These are phyloP conservation scores for Acrocephalus kingi DNA, from an alignment of 2,113 vertebrate species.

Conservation along the genomic window DNA sequence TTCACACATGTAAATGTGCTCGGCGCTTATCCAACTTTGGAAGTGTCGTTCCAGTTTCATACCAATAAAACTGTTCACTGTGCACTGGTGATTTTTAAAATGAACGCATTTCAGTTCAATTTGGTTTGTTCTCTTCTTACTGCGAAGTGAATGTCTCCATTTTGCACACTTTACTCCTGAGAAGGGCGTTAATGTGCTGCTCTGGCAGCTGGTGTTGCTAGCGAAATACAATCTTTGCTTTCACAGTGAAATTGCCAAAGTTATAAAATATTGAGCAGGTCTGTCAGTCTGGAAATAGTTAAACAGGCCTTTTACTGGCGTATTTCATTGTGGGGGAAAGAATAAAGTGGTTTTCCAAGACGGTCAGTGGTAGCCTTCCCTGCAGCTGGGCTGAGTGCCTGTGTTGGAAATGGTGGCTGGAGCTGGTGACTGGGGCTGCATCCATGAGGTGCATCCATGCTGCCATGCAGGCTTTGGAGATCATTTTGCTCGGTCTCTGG, in stretches of 20 bases:
- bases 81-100: constrained; percentile 20
- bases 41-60: background rate
- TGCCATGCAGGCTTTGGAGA: background rate
- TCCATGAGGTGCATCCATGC: background rate
- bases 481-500: rapidly evolving
- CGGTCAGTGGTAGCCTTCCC: background rate
- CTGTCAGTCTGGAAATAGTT: constrained; percentile 54
- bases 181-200: background rate
- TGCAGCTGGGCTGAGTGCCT: too few species aligned
- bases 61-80: constrained; percentile 40
- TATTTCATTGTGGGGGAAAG: background rate
- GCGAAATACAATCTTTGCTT: constrained; percentile 46
- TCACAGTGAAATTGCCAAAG: background rate
- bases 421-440: rapidly evolving
- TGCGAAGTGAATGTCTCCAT: background rate
- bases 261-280: background rate
- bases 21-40: background rate
- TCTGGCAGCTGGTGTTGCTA: constrained; percentile 10
- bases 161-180: background rate
- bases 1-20: constrained; percentile 13
- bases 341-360: background rate
- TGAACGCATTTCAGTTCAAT: background rate
- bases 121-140: background rate
- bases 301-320: background rate
- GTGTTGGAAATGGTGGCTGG: background rate